These are phyloP conservation scores for Caenorhabditis virilis DNA, from an alignment of 2,888 invertebrate species.

Conservation along the genomic window DNA sequence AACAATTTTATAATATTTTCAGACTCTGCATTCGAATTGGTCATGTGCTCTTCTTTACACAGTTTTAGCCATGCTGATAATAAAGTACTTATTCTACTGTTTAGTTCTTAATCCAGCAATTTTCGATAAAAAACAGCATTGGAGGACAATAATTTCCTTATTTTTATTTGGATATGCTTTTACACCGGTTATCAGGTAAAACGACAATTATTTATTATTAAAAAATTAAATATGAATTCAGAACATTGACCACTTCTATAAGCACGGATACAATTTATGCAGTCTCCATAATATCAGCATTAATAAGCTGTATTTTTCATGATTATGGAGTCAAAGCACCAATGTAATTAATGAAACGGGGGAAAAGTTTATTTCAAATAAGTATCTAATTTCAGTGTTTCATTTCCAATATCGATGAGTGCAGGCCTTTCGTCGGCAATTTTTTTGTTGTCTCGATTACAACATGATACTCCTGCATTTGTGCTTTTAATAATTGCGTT, in stretches of 20 bases:
- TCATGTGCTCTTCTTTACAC: constrained; percentile 9
- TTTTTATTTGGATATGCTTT: constrained; percentile 84
- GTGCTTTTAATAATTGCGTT: constrained; percentile 87
- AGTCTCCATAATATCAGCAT: constrained; percentile 84
- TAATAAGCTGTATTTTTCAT: constrained; percentile 86
- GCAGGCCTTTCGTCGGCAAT: constrained; percentile 93
- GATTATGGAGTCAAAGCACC: constrained; percentile 88
- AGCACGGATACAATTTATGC: constrained; percentile 97
- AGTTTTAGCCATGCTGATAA: constrained; percentile 13
- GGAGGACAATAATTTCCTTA: constrained; percentile 79
- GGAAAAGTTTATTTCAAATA: background rate
- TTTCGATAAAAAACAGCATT: constrained; percentile 17
- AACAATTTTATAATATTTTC: constrained; percentile 1
- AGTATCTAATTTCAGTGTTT: constrained; percentile 76
- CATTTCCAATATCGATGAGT: constrained; percentile 87
- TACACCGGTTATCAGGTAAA: constrained; percentile 78
- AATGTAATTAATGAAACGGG: constrained; percentile 69
- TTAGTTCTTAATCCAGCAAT: constrained; percentile 3
- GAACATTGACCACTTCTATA: constrained; percentile 92
- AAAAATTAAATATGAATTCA: constrained; percentile 71
- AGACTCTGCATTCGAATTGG: constrained; percentile 30
- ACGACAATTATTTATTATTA: background rate
- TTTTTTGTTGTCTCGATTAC: constrained; percentile 88
- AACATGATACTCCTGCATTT: constrained; percentile 85
- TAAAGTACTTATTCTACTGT: constrained; percentile 18